Conservation (phyloP, 2,797 vertebrate genomes). For the Sphenopsis melanotis region DNA sequence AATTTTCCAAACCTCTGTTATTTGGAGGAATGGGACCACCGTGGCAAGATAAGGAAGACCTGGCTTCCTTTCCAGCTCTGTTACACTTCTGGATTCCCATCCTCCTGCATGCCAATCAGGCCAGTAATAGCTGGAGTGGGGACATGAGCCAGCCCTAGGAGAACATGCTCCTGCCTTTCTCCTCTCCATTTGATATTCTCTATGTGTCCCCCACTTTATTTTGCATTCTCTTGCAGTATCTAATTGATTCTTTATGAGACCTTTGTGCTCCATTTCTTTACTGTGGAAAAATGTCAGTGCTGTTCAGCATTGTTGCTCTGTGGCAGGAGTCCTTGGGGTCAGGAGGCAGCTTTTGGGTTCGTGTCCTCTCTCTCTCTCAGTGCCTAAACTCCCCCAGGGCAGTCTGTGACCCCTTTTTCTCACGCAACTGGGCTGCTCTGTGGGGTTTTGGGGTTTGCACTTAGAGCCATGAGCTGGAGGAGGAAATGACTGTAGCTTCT, state of each 20-base stretch:
- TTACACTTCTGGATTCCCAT: neutral
- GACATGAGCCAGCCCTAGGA: neutral
- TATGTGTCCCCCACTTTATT: neutral
- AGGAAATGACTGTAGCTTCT: neutral
- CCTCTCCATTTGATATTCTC: neutral
- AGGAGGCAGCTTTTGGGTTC: neutral
- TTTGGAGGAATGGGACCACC: neutral
- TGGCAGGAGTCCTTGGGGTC: neutral
- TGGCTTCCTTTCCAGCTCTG: neutral
- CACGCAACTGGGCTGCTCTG: fast-evolving
- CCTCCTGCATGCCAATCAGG: neutral
- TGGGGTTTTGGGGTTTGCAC: neutral
- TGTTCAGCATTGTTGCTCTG: neutral
- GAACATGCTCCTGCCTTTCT: neutral
- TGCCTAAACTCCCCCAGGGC: neutral
- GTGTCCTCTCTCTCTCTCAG: neutral
- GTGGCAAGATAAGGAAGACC: neutral
- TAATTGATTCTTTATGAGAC: slow-evolving; percentile 31
- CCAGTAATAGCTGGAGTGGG: neutral
- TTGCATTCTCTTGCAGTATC: neutral
- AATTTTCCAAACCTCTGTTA: slow-evolving; percentile 16
- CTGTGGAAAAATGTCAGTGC: neutral
- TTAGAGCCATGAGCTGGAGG: neutral
- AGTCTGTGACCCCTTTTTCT: neutral
- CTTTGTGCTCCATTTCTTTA: neutral